Percentiles rank a stretch among this genome's conserved stretches.
These are phyloP conservation scores for Slavum lentiscoides DNA, from an alignment of 2,888 invertebrate species.

Conservation along the genomic window DNA sequence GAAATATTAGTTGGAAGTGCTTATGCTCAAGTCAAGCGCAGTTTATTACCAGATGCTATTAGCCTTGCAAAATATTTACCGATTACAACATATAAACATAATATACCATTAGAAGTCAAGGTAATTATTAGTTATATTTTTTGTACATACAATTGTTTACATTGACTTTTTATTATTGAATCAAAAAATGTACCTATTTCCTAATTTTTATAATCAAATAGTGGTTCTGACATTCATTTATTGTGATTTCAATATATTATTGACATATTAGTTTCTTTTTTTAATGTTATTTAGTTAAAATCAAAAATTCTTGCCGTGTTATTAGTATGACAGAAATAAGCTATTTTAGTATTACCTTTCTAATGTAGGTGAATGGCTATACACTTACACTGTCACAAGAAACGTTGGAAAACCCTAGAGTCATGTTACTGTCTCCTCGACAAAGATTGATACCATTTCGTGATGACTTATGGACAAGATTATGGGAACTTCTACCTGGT, in stretches of 20 bases:
- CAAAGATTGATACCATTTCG: slow-evolving; percentile 82
- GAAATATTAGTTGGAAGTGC: slow-evolving; percentile 80
- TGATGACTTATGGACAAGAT: slow-evolving; percentile 79
- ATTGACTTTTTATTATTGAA: too few species aligned
- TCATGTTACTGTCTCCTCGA: slow-evolving; percentile 81
- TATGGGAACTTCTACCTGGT: slow-evolving; percentile 69
- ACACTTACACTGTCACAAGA: slow-evolving; percentile 65
- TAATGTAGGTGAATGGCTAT: slow-evolving; percentile 61
- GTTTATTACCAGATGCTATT: slow-evolving; percentile 72
- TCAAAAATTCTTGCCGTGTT: not conserved
- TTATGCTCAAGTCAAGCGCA: slow-evolving; percentile 72
- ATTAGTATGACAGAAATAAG: slow-evolving; percentile 13
- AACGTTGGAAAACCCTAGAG: slow-evolving; percentile 78
- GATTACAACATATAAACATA: slow-evolving; percentile 67
- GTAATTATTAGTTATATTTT: slow-evolving; percentile 59
- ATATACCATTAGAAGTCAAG: slow-evolving; percentile 68
- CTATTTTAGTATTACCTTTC: slow-evolving; percentile 37
- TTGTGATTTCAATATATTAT: too few species aligned
- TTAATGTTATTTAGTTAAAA: too few species aligned
- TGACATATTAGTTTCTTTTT: too few species aligned
- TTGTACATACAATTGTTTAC: not conserved
- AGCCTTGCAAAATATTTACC: slow-evolving; percentile 73
- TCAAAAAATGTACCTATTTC: too few species aligned
- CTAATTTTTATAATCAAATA: not conserved
- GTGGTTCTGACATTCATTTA: not conserved